Evolutionary conservation across 2,113 vertebrate species (phyloP).

Genomic region (Eclectus roratus): DNA sequence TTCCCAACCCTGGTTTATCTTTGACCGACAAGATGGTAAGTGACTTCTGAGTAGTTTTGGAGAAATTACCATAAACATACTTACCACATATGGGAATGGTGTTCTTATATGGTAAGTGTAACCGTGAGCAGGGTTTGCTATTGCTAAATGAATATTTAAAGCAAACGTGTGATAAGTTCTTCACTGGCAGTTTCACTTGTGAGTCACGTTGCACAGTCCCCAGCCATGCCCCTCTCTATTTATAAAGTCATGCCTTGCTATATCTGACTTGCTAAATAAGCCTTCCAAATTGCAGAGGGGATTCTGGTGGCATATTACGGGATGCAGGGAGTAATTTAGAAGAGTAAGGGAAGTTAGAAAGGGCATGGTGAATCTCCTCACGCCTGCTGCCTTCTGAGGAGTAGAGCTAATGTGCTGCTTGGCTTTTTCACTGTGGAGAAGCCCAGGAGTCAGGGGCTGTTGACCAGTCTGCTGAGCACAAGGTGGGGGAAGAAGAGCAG

Average conservation of each 20-base stretch:
- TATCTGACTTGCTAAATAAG: conserved; percentile 60
- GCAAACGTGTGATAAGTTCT: conserved; percentile 46
- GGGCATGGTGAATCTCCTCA: rapidly evolving
- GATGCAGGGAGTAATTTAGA: not conserved
- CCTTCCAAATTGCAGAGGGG: conserved; percentile 30
- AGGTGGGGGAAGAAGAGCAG: not conserved
- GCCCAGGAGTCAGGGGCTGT: rapidly evolving
- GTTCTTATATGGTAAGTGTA: not conserved
- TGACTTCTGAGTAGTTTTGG: not conserved
- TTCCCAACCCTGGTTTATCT: not conserved
- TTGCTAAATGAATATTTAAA: conserved; percentile 44
- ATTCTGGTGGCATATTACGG: not conserved
- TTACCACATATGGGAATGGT: not conserved
- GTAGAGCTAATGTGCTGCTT: not conserved
- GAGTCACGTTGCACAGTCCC: conserved; percentile 63
- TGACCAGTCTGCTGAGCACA: not conserved
- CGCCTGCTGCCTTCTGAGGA: not conserved
- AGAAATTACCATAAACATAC: not conserved
- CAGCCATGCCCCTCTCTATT: conserved; percentile 69
- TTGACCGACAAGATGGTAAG: not conserved
- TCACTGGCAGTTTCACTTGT: conserved; percentile 26
- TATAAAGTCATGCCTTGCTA: conserved; percentile 67
- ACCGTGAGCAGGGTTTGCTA: not conserved
- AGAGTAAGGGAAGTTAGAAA: not conserved
- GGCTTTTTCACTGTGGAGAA: not conserved